phyloP scores from a whole-genome alignment of 2,797 vertebrate genomes.

The Toxotes lorentzi region DNA sequence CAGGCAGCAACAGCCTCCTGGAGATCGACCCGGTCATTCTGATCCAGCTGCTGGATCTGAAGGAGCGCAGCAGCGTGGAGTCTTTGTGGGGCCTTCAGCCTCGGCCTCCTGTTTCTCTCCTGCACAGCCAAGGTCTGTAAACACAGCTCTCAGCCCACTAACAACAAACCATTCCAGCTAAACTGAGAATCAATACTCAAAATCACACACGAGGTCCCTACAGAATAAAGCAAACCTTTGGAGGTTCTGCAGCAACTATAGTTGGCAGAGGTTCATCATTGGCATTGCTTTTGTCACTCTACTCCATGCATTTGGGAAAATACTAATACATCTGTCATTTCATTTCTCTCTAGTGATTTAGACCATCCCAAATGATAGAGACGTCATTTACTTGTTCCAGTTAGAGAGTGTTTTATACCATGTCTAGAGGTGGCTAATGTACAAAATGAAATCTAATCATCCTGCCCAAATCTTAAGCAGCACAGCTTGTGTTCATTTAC shows the following conservation, averaged over 20 bases:
- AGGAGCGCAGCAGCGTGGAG: conserved; percentile 94
- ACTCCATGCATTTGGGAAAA: background rate
- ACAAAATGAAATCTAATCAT: background rate
- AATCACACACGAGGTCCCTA: background rate
- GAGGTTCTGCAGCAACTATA: background rate
- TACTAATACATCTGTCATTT: background rate
- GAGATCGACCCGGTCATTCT: conserved; percentile 97
- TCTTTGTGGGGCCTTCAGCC: conserved; percentile 97
- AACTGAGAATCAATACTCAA: conserved; percentile 26
- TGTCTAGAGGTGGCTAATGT: background rate
- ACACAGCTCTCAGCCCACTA: background rate
- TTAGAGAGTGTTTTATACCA: background rate
- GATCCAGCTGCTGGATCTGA: conserved; percentile 96
- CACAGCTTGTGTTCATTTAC: background rate
- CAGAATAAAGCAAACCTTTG: background rate
- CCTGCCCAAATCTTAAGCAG: background rate
- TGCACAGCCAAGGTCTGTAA: conserved; percentile 91
- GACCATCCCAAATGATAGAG: background rate
- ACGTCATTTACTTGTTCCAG: background rate
- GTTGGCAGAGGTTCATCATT: background rate
- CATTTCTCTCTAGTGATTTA: background rate
- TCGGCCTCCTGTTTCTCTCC: conserved; percentile 90
- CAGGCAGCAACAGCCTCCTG: conserved; percentile 86
- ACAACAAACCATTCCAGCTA: conserved; percentile 24
- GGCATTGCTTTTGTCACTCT: background rate